These are phyloP conservation scores for Caranx melampygus DNA, from an alignment of 2,113 vertebrate species.

Conservation along the genomic window DNA sequence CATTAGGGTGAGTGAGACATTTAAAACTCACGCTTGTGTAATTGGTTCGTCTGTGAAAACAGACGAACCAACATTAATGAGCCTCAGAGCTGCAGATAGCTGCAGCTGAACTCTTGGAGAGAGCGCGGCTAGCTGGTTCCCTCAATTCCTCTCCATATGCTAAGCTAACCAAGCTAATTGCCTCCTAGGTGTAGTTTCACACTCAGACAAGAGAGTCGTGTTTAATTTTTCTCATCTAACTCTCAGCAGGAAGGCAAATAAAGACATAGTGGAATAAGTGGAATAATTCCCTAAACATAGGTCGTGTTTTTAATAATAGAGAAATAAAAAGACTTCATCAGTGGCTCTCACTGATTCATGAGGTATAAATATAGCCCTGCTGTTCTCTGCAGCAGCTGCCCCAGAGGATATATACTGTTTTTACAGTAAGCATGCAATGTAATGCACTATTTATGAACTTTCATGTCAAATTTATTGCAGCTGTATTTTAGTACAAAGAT, in stretches of 20 bases:
- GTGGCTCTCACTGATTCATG: conserved; percentile 20
- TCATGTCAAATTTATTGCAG: conserved; percentile 65
- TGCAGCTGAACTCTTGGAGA: not conserved
- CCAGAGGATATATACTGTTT: conserved; percentile 32
- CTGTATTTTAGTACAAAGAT: conserved; percentile 49
- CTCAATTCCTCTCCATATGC: not conserved
- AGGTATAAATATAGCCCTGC: conserved; percentile 25
- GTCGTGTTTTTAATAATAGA: not conserved
- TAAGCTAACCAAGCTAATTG: conserved; percentile 13
- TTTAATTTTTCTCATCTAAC: not conserved
- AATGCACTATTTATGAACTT: conserved; percentile 63
- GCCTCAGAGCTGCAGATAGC: not conserved
- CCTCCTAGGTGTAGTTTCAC: not conserved
- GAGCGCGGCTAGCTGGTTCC: not conserved
- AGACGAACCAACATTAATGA: not conserved
- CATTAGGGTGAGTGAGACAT: too few species aligned
- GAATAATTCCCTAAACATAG: not conserved
- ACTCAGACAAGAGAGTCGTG: not conserved
- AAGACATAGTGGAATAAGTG: not conserved
- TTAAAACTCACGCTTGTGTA: not conserved
- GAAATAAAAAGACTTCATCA: conserved; percentile 17
- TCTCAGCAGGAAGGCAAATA: not conserved
- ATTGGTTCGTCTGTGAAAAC: conserved; percentile 1
- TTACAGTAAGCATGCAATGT: conserved; percentile 40
- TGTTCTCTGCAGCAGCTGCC: conserved; percentile 21